Conservation (phyloP, 2,797 vertebrate species). For the Schizopygopsis pylzovi region DNA sequence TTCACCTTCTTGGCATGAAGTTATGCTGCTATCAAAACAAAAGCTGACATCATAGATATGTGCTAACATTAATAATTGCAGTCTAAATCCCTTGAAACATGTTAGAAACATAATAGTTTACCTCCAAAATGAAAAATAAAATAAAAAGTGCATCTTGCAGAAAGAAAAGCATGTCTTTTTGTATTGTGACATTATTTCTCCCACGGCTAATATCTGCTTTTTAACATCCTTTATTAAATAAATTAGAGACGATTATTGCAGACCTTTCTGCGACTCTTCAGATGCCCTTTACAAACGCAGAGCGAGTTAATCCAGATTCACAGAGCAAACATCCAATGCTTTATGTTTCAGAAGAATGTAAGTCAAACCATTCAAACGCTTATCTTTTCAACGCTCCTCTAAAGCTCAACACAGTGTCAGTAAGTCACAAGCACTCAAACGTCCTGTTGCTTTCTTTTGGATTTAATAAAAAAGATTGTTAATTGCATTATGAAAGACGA, state of each 20-base stretch:
- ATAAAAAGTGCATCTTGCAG: too few species aligned
- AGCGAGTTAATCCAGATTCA: conserved; percentile 20
- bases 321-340: conserved; percentile 3
- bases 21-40: not conserved
- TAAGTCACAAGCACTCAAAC: not conserved
- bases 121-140: not conserved
- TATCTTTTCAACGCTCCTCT: not conserved
- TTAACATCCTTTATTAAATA: not conserved
- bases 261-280: not conserved
- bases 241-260: not conserved
- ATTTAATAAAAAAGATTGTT: not conserved
- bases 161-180: not conserved
- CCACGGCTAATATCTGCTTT: not conserved
- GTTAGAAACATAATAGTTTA: not conserved
- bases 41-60: not conserved
- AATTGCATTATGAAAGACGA: not conserved
- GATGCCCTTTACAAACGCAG: not conserved
- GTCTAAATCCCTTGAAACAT: not conserved
- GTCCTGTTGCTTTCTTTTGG: not conserved
- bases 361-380: not conserved
- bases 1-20: not conserved
- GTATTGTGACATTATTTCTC: not conserved
- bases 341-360: not conserved
- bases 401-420: not conserved
- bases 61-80: not conserved